Percentiles rank a stretch among this genome's conserved stretches.
phyloP scores from a whole-genome alignment of 2,797 vertebrate genomes.

The Pagetopsis macropterus region DNA sequence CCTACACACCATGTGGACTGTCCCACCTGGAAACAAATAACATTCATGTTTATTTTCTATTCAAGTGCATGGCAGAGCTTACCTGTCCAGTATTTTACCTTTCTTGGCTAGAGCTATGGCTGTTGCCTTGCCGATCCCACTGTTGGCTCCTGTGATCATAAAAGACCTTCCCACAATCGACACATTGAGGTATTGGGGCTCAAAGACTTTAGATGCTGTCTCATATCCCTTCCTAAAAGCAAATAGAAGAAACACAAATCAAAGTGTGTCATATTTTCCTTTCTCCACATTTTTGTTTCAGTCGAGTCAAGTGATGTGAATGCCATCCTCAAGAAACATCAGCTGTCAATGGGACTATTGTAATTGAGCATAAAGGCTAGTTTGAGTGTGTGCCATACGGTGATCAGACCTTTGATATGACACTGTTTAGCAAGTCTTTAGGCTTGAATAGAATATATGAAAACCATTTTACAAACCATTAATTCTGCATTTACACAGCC shows the following conservation, averaged over 20 bases:
- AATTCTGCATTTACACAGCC: background rate
- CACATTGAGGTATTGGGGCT: slow-evolving; percentile 73
- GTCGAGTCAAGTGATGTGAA: slow-evolving; percentile 24
- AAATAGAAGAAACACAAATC: slow-evolving; percentile 5
- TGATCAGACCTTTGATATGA: slow-evolving; percentile 44
- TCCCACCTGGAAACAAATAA: slow-evolving; percentile 73
- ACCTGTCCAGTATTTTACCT: slow-evolving; percentile 60
- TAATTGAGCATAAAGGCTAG: slow-evolving; percentile 60
- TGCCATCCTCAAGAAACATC: slow-evolving; percentile 42
- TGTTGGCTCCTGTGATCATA: slow-evolving; percentile 84
- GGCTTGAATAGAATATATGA: background rate
- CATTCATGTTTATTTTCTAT: background rate
- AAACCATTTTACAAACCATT: slow-evolving; percentile 3
- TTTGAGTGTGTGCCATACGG: slow-evolving; percentile 59
- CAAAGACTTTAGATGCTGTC: slow-evolving; percentile 71
- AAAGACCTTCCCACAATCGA: slow-evolving; percentile 80
- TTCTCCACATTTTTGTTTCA: background rate
- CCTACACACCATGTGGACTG: slow-evolving; percentile 82
- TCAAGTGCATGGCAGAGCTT: background rate
- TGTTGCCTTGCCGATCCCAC: slow-evolving; percentile 80
- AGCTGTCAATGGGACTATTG: slow-evolving; percentile 72
- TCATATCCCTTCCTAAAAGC: slow-evolving; percentile 76
- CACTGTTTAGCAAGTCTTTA: background rate
- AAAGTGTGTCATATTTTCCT: slow-evolving; percentile 3
- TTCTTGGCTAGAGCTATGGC: slow-evolving; percentile 82